Conservation (phyloP, 2,797 vertebrate species). For the Syngnathus rostellatus region DNA sequence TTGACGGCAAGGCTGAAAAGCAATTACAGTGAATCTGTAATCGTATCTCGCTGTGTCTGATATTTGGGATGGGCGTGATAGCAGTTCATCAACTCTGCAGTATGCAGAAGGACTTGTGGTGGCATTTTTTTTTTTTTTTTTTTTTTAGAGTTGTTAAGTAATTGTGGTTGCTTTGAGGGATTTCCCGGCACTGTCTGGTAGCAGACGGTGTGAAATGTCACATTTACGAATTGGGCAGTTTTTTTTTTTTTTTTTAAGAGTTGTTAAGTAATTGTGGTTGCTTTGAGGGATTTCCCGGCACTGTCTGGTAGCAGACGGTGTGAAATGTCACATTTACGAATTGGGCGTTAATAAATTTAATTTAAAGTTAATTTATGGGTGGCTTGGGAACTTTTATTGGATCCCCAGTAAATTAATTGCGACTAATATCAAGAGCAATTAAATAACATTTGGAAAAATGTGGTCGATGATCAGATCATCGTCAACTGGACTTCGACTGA, state of each 20-base stretch:
- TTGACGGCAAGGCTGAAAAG: not conserved
- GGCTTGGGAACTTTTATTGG: not conserved
- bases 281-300: no score
- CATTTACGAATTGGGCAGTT: no score
- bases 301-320: no score
- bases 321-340: not conserved
- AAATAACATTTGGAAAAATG: no score
- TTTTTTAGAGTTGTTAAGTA: not conserved
- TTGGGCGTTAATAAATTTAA: no score
- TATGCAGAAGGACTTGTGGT: not conserved
- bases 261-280: no score
- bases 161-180: not conserved
- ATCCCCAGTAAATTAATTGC: not conserved
- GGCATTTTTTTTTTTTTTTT: not conserved
- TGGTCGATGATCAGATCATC: no score
- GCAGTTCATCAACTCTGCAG: not conserved
- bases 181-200: not conserved
- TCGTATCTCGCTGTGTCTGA: not conserved
- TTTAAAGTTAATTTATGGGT: not conserved
- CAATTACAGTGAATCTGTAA: not conserved
- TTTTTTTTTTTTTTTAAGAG: no score
- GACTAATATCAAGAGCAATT: no score
- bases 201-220: not conserved
- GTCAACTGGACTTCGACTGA: no score
- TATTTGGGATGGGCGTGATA: not conserved